These are phyloP conservation scores for Nemotelus pantherinus DNA, from an alignment of 2,888 invertebrate species.

Conservation along the genomic window DNA sequence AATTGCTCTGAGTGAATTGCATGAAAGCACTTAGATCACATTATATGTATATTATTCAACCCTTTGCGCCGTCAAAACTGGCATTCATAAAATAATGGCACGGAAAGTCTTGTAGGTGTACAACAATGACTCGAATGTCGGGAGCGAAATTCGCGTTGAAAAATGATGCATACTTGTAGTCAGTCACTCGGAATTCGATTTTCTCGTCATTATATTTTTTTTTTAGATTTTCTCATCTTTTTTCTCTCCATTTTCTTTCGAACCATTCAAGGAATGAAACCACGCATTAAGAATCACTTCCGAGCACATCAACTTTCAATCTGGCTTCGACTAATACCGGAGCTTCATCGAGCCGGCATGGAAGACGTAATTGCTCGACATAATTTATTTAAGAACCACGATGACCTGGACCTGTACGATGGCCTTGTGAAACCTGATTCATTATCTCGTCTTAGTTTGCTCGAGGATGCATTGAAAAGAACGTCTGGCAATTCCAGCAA, in stretches of 20 bases:
- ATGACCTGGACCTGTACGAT: conserved; percentile 88
- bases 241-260: conserved; percentile 24
- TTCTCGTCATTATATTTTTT: background rate
- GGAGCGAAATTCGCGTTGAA: background rate
- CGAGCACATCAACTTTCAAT: conserved; percentile 94
- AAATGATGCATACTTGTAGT: background rate
- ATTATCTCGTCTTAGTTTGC: conserved; percentile 68
- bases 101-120: conserved; percentile 7
- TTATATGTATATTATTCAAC: background rate
- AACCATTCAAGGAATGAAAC: conserved; percentile 81
- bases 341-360: conserved; percentile 88
- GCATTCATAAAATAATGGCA: conserved; percentile 18
- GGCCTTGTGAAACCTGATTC: conserved; percentile 88
- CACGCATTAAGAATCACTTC: conserved; percentile 91
- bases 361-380: conserved; percentile 87
- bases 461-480: conserved; percentile 69
- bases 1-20: background rate
- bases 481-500: conserved; percentile 63
- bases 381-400: conserved; percentile 89
- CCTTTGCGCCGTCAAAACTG: background rate
- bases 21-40: conserved; percentile 6
- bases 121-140: background rate
- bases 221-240: background rate
- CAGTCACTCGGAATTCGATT: conserved; percentile 4
- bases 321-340: conserved; percentile 93